phyloP scores from a whole-genome alignment of 2,113 vertebrate genomes.

The Lagopus leucura region DNA sequence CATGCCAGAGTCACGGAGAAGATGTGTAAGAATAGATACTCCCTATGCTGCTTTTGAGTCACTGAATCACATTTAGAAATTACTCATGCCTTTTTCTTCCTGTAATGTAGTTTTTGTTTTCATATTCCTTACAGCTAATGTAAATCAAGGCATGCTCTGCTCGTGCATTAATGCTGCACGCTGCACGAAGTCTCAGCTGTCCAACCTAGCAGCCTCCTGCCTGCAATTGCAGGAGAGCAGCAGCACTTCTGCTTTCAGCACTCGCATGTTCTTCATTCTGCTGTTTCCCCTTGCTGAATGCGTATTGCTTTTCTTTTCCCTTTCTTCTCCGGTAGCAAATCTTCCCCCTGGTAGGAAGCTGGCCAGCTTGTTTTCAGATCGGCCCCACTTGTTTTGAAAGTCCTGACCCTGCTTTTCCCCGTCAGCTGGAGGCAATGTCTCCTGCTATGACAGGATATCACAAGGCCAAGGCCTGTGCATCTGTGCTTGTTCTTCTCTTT shows the following conservation, averaged over 20 bases:
- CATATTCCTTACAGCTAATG: not conserved
- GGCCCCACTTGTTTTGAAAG: constrained; percentile 40
- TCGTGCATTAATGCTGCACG: not conserved
- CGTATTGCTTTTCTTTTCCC: rapidly evolving
- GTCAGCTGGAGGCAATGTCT: not conserved
- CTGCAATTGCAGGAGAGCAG: not conserved
- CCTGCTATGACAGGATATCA: constrained; percentile 29
- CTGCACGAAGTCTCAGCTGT: not conserved
- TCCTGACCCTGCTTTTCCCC: constrained; percentile 6
- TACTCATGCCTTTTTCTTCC: not conserved
- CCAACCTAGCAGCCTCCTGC: not conserved
- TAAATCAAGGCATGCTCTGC: not conserved
- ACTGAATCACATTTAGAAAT: not conserved
- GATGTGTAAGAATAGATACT: not conserved
- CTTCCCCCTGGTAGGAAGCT: not conserved
- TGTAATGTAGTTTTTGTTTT: not conserved
- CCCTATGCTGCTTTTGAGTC: not conserved
- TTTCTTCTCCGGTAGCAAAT: not conserved
- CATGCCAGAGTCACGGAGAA: not conserved
- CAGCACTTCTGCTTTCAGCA: not conserved
- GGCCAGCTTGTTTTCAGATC: constrained; percentile 15
- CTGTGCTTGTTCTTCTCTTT: not conserved
- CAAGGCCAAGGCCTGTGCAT: not conserved
- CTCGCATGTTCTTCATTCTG: not conserved
- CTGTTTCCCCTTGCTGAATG: not conserved